These are phyloP conservation scores for Mormyrus lacerda DNA, from an alignment of 2,113 vertebrate genomes.

Conservation along the genomic window DNA sequence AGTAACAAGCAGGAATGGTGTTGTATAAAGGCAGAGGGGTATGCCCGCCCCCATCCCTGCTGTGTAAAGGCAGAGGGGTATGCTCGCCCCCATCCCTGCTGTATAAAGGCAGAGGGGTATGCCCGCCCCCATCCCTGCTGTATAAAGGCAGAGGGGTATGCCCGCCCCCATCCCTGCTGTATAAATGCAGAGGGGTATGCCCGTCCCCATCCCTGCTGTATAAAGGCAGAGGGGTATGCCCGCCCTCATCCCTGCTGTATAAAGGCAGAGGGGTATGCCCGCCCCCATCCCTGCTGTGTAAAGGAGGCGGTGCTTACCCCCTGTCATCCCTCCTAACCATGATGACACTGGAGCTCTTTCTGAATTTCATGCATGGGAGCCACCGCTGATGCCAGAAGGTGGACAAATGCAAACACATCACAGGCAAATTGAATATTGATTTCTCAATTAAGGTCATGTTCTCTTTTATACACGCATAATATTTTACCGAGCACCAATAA, in stretches of 20 bases:
- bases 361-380: not conserved
- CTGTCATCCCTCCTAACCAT: not conserved
- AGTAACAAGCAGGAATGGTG: not conserved
- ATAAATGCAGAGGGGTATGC: not conserved
- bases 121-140: too few relatives aligned
- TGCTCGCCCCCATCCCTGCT: too few relatives aligned
- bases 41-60: too few relatives aligned
- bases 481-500: conserved; percentile 44
- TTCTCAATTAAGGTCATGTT: conserved; percentile 55
- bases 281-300: too few relatives aligned
- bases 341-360: not conserved
- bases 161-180: not conserved
- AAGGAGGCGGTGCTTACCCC: not conserved
- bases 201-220: too few relatives aligned
- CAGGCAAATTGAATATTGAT: conserved; percentile 62
- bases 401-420: conserved; percentile 37
- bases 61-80: not conserved
- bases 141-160: not conserved
- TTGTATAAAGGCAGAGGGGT: too few relatives aligned
- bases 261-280: not conserved
- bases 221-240: not conserved
- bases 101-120: not conserved
- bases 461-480: conserved; percentile 47
- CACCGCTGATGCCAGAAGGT: not conserved
- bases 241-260: not conserved